These are phyloP conservation scores for Theristicus caerulescens DNA, from an alignment of 2,113 vertebrate genomes.

Conservation along the genomic window DNA sequence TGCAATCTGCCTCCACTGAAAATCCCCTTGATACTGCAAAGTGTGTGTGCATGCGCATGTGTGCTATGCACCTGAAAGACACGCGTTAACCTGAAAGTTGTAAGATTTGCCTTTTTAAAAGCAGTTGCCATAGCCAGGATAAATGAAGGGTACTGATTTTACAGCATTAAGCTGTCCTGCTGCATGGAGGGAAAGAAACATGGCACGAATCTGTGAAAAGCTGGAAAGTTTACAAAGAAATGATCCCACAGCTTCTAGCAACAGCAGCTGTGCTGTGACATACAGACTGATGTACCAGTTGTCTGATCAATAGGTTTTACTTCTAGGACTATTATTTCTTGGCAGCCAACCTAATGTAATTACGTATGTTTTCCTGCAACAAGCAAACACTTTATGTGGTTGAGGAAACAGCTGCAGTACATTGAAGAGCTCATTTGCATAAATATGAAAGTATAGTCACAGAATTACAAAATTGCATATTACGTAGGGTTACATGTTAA, in stretches of 20 bases:
- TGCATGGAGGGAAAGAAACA: neutral
- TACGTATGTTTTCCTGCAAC: conserved; percentile 58
- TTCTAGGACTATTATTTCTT: conserved; percentile 64
- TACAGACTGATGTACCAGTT: neutral
- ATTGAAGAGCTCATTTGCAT: conserved; percentile 15
- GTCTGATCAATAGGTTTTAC: conserved; percentile 58
- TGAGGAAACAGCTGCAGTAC: conserved; percentile 57
- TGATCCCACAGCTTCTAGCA: neutral
- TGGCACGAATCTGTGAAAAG: neutral
- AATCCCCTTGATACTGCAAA: neutral
- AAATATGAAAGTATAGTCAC: neutral
- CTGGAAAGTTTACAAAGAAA: conserved; percentile 30
- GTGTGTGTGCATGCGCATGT: neutral
- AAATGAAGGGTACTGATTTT: neutral
- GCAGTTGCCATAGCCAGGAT: neutral
- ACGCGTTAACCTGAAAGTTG: neutral
- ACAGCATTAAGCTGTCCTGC: neutral
- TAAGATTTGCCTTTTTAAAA: neutral
- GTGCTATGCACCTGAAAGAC: neutral
- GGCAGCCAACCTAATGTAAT: conserved; percentile 60
- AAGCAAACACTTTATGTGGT: conserved; percentile 45
- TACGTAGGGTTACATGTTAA: neutral
- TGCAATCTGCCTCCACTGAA: neutral
- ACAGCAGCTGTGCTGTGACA: conserved; percentile 32
- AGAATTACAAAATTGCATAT: conserved; percentile 21